phyloP scores from a whole-genome alignment of 2,113 vertebrate genomes.

The Embiotoca jacksoni region DNA sequence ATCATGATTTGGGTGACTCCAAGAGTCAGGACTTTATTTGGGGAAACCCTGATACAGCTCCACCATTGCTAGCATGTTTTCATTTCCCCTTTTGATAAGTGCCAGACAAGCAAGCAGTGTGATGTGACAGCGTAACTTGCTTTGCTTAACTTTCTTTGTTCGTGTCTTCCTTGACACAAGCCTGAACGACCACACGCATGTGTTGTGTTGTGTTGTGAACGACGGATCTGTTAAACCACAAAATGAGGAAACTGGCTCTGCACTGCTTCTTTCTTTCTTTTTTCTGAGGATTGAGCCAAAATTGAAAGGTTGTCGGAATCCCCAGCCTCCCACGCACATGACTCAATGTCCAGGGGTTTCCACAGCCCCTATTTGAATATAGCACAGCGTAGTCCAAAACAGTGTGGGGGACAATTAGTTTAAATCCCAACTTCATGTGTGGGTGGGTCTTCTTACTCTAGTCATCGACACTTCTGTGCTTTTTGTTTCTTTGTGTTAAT shows the following conservation, averaged over 20 bases:
- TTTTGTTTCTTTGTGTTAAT: too few relatives aligned
- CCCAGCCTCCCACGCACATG: slow-evolving; percentile 81
- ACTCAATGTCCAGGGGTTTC: slow-evolving; percentile 86
- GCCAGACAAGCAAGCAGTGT: slow-evolving; percentile 42
- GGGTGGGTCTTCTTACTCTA: neutral
- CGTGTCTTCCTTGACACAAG: neutral
- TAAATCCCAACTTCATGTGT: slow-evolving; percentile 4
- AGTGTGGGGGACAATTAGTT: neutral
- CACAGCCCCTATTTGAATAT: slow-evolving; percentile 75
- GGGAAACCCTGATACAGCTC: slow-evolving; percentile 67
- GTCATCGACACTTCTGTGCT: neutral
- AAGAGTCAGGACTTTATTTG: slow-evolving; percentile 35
- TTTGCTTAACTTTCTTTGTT: slow-evolving; percentile 29
- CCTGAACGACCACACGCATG: neutral
- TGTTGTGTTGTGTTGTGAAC: neutral
- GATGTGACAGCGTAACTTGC: slow-evolving; percentile 7
- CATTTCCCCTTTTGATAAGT: slow-evolving; percentile 70
- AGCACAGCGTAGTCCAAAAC: slow-evolving; percentile 50
- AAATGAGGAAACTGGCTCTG: slow-evolving; percentile 71
- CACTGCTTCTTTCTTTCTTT: slow-evolving; percentile 41
- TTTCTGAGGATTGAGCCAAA: slow-evolving; percentile 44
- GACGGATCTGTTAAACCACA: slow-evolving; percentile 44
- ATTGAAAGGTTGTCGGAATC: slow-evolving; percentile 82
- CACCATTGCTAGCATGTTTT: slow-evolving; percentile 48
- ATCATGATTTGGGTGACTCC: slow-evolving; percentile 49